Conservation (phyloP, 2,797 vertebrate species). For the Fundulus diaphanus region DNA sequence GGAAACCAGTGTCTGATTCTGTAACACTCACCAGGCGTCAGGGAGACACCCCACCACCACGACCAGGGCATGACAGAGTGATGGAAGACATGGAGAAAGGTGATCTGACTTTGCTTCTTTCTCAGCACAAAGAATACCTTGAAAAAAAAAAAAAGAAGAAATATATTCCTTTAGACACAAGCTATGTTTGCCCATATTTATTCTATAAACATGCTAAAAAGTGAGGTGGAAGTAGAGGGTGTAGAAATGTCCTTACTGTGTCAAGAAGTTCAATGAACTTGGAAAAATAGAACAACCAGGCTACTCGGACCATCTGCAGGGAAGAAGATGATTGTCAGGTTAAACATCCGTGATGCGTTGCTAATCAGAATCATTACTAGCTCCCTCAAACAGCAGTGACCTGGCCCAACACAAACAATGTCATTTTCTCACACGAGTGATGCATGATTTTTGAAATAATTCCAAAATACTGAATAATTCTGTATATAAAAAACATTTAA, state of each 20-base stretch:
- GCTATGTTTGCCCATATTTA: neutral
- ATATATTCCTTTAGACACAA: neutral
- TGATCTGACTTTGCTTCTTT: slow-evolving; percentile 96
- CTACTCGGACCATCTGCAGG: slow-evolving; percentile 89
- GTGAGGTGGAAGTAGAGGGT: neutral
- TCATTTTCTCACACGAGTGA: too few relatives aligned
- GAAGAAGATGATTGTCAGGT: slow-evolving; percentile 8
- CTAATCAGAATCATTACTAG: neutral
- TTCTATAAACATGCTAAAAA: neutral
- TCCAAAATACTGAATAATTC: too few relatives aligned
- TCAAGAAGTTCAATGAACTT: slow-evolving; percentile 95
- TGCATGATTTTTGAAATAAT: neutral
- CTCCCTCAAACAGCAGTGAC: too few relatives aligned
- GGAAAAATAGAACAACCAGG: slow-evolving; percentile 94
- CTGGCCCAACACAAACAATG: too few relatives aligned
- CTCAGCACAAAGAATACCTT: slow-evolving; percentile 96
- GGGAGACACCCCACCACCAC: slow-evolving; percentile 97
- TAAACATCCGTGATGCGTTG: neutral
- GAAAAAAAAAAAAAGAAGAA: slow-evolving; percentile 12
- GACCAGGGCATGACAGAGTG: slow-evolving; percentile 97
- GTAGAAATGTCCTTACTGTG: slow-evolving; percentile 84
- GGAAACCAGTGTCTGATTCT: neutral
- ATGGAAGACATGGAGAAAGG: slow-evolving; percentile 97
- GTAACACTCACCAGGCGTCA: slow-evolving; percentile 88
- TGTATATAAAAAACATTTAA: too few relatives aligned